phyloP scores from a whole-genome alignment of 2,888 invertebrate genomes.

The Nemurella pictetii region DNA sequence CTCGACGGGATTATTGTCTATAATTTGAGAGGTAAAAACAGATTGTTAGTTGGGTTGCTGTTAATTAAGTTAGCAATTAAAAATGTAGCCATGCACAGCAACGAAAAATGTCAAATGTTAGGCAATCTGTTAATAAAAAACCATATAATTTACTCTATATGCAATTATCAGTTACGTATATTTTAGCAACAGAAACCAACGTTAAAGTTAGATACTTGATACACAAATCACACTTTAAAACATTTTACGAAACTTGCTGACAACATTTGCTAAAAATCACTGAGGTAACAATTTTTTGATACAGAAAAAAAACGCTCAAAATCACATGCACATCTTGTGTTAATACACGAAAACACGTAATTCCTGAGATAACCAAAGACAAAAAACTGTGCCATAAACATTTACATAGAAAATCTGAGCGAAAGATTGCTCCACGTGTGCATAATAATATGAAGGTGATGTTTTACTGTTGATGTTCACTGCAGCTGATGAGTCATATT shows the following conservation, averaged over 20 bases:
- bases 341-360: no score
- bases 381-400: no score
- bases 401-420: no score
- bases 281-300: no score
- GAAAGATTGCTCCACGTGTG: no score
- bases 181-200: background rate
- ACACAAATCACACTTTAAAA: background rate
- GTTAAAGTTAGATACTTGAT: background rate
- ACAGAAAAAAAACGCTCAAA: background rate
- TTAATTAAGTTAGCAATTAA: conserved; percentile 28
- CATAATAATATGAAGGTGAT: no score
- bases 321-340: background rate
- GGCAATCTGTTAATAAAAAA: background rate
- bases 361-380: no score
- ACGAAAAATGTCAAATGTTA: background rate
- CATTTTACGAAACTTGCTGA: background rate
- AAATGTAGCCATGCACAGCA: background rate
- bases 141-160: no score
- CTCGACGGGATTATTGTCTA: conserved; percentile 80
- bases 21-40: conserved; percentile 55
- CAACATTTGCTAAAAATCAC: no score
- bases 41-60: conserved; percentile 51
- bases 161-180: background rate
- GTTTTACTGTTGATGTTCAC: no score
- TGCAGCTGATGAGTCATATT: no score